Evolutionary conservation across 2,888 invertebrate genomes (phyloP).

Genomic region (Aromia moschata): DNA sequence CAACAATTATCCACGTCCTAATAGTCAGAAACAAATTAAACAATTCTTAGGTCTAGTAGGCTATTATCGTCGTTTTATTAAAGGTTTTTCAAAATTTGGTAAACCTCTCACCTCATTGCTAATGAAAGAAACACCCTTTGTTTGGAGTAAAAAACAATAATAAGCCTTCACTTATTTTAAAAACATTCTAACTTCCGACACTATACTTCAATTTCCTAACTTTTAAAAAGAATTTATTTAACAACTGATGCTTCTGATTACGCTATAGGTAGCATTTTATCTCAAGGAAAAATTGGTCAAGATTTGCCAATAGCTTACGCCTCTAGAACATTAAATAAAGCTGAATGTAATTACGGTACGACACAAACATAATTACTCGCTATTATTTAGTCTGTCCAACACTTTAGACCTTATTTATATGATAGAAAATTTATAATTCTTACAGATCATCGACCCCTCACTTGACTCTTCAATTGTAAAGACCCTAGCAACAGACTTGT

Average conservation of each 20-base stretch:
- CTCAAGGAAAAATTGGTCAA: slow-evolving; percentile 42
- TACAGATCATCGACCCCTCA: slow-evolving; percentile 53
- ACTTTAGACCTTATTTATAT: slow-evolving; percentile 48
- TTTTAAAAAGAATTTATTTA: slow-evolving; percentile 40
- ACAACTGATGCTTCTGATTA: slow-evolving; percentile 50
- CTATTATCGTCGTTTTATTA: slow-evolving; percentile 53
- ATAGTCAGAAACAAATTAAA: slow-evolving; percentile 47
- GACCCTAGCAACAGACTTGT: slow-evolving; percentile 49
- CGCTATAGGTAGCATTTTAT: slow-evolving; percentile 48
- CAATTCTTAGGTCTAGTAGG: slow-evolving; percentile 49
- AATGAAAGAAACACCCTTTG: slow-evolving; percentile 41
- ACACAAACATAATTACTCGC: slow-evolving; percentile 53
- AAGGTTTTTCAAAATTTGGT: slow-evolving; percentile 43
- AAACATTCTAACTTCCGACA: neutral
- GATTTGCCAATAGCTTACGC: slow-evolving; percentile 51
- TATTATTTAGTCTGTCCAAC: slow-evolving; percentile 37
- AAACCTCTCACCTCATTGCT: slow-evolving; percentile 49
- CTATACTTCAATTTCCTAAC: slow-evolving; percentile 12
- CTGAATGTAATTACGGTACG: slow-evolving; percentile 51
- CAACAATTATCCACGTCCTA: slow-evolving; percentile 48
- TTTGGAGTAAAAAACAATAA: slow-evolving; percentile 15
- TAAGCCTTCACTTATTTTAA: slow-evolving; percentile 12
- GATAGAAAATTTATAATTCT: slow-evolving; percentile 43
- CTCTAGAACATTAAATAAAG: slow-evolving; percentile 46
- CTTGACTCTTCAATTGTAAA: slow-evolving; percentile 50